phyloP scores from a whole-genome alignment of 37 sponge, comb jelly and placozoan species.

The Dysidea cf. avara region DNA sequence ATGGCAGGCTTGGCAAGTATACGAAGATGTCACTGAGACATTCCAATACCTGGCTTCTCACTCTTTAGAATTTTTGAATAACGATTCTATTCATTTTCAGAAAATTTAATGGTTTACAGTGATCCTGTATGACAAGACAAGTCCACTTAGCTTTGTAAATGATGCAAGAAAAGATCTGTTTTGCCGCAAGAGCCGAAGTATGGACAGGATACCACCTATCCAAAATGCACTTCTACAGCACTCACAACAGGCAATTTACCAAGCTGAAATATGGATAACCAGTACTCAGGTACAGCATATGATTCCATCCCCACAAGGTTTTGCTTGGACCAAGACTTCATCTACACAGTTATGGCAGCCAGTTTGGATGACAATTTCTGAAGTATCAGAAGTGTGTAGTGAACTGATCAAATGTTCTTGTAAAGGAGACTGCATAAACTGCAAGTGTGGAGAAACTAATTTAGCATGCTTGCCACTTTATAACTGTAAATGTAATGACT shows the following conservation, averaged over 20 bases:
- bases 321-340: constrained; percentile 15
- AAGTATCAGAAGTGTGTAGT: background rate
- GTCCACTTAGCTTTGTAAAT: background rate
- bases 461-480: constrained; percentile 12
- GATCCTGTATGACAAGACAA: constrained; percentile 10
- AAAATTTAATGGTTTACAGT: background rate
- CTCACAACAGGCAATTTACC: constrained; percentile 1
- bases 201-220: too few relatives aligned
- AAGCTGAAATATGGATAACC: constrained; percentile 12
- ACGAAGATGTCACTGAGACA: background rate
- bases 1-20: constrained; percentile 23
- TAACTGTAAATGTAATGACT: constrained; percentile 6
- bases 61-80: background rate
- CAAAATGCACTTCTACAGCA: too few relatives aligned
- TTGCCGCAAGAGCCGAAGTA: too few relatives aligned
- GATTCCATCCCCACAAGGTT: background rate
- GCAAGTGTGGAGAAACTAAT: constrained; percentile 7
- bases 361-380: too few relatives aligned
- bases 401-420: constrained; percentile 11
- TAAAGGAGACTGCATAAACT: constrained; percentile 2
- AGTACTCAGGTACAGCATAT: background rate
- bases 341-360: too few relatives aligned
- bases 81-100: constrained; percentile 7
- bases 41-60: constrained; percentile 3
- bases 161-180: too few relatives aligned